Evolutionary conservation across 2,113 vertebrate species (phyloP).

Genomic region (Ageneiosus marmoratus): DNA sequence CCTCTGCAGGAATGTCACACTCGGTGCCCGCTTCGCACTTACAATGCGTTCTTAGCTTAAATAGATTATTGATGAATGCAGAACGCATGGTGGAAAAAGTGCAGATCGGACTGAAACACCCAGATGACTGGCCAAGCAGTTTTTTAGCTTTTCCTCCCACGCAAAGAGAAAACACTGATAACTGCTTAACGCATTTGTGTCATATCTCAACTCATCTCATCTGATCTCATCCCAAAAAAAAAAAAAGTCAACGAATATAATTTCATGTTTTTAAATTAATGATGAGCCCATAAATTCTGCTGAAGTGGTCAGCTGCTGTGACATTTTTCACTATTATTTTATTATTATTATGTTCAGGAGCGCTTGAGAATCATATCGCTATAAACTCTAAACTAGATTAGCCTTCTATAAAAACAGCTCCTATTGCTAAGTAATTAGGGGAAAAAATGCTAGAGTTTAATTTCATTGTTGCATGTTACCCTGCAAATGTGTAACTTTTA

Average conservation of each 20-base stretch:
- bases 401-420: neutral
- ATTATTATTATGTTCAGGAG: neutral
- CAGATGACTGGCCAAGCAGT: constrained; percentile 38
- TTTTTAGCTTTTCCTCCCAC: constrained; percentile 5
- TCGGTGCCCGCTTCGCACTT: constrained; percentile 46
- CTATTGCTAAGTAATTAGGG: neutral
- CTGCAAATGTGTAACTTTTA: constrained; percentile 31
- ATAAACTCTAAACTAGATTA: neutral
- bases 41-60: constrained; percentile 51
- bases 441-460: neutral
- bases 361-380: neutral
- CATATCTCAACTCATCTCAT: neutral
- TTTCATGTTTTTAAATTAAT: neutral
- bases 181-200: neutral
- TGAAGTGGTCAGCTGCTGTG: neutral
- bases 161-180: constrained; percentile 13
- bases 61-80: constrained; percentile 55
- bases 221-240: neutral
- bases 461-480: neutral
- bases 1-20: constrained; percentile 43
- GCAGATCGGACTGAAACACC: constrained; percentile 43
- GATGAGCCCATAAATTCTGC: neutral
- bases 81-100: constrained; percentile 46
- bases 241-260: neutral
- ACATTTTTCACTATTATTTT: neutral